Conservation (phyloP, 1,140 invertebrate species). For the Helicoverpa zea region DNA sequence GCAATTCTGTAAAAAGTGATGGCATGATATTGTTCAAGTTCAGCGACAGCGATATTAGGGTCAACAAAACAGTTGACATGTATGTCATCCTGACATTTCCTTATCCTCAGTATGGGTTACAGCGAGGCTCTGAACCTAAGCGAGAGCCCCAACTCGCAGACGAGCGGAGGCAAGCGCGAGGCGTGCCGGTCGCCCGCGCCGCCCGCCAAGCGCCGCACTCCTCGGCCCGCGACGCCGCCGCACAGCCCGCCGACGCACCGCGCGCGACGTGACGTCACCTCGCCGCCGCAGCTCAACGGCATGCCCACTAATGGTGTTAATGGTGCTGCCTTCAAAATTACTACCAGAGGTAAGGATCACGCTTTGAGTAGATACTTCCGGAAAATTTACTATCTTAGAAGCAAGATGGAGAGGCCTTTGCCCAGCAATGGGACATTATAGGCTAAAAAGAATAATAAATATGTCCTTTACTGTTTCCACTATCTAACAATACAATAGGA, state of each 20-base stretch:
- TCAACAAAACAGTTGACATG: not conserved
- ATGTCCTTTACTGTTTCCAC: too few relatives aligned
- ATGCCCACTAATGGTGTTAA: conserved; percentile 65
- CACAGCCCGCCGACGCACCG: conserved; percentile 72
- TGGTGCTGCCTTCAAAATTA: conserved; percentile 96
- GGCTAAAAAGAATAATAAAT: too few relatives aligned
- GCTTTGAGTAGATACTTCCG: too few relatives aligned
- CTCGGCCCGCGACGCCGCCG: conserved; percentile 66
- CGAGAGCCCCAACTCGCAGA: conserved; percentile 86
- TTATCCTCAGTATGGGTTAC: conserved; percentile 51
- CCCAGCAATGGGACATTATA: too few relatives aligned
- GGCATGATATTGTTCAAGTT: not conserved
- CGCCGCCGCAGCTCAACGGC: conserved; percentile 76
- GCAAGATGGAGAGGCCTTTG: too few relatives aligned
- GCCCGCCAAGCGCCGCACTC: conserved; percentile 88
- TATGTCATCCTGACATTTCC: conserved; percentile 5
- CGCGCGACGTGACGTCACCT: conserved; percentile 50
- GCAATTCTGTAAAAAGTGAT: too few relatives aligned
- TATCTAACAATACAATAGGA: too few relatives aligned
- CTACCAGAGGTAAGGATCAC: conserved; percentile 91
- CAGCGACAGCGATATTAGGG: not conserved
- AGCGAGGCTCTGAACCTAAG: conserved; percentile 89
- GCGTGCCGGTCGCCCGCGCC: conserved; percentile 87
- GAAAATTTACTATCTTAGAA: too few relatives aligned
- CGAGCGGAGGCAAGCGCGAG: conserved; percentile 88